Evolutionary conservation across 2,797 vertebrate species (phyloP).

Genomic region (Aythya fuligula): DNA sequence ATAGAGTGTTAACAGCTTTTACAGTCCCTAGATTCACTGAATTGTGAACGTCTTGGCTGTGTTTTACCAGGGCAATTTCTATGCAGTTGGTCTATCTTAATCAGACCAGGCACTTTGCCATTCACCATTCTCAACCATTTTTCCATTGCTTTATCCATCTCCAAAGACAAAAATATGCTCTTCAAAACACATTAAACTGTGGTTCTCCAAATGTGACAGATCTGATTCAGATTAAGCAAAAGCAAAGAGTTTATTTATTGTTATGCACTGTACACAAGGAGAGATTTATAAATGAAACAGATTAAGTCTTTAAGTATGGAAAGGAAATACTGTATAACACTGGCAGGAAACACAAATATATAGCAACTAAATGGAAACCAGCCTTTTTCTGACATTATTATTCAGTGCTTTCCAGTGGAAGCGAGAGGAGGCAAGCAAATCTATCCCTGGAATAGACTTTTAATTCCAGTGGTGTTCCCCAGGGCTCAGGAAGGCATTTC

Average conservation of each 20-base stretch:
- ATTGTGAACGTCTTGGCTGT: neutral
- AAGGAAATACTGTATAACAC: neutral
- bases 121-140: neutral
- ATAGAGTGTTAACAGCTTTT: neutral
- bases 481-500: neutral
- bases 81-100: slow-evolving; percentile 20
- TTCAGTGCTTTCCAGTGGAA: neutral
- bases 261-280: neutral
- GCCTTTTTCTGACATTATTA: neutral
- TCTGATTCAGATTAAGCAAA: slow-evolving; percentile 1
- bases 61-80: slow-evolving; percentile 37
- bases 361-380: neutral
- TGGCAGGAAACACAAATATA: neutral
- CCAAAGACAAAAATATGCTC: neutral
- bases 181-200: neutral
- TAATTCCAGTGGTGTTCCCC: neutral
- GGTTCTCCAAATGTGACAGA: neutral
- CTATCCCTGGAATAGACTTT: neutral
- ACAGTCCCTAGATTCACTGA: neutral
- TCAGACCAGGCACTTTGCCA: slow-evolving; percentile 39
- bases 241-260: neutral
- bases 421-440: neutral
- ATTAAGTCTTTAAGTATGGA: neutral
- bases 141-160: neutral
- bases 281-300: neutral